phyloP scores from a whole-genome alignment of 2,888 invertebrate species.

The Plemyria rubiginata region DNA sequence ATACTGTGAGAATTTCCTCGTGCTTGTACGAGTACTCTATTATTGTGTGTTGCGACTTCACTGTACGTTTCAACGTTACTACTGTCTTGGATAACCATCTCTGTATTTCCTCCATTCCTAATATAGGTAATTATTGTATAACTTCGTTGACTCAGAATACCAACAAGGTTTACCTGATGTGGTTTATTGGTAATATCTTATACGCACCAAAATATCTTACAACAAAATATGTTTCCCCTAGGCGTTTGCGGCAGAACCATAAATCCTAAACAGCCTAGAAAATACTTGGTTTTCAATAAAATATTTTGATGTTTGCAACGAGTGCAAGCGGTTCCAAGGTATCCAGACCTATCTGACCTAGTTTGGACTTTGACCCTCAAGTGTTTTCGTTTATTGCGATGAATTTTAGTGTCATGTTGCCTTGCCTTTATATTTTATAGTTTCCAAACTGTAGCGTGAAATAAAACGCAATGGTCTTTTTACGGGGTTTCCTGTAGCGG shows the following conservation, averaged over 20 bases:
- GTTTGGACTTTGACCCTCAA: constrained; percentile 13
- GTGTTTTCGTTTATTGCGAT: constrained; percentile 1
- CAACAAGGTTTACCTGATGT: too few species aligned
- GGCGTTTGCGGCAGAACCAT: constrained; percentile 20
- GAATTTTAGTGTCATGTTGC: neutral
- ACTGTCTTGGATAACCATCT: neutral
- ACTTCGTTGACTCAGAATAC: neutral
- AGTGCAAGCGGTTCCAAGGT: constrained; percentile 11
- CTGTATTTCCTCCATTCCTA: neutral
- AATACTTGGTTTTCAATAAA: constrained; percentile 27
- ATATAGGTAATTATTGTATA: neutral
- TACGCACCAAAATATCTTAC: too few species aligned
- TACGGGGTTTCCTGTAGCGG: too few species aligned
- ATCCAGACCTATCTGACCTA: constrained; percentile 22
- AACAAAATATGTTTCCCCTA: constrained; percentile 21
- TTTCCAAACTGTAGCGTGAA: too few species aligned
- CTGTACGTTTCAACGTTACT: neutral
- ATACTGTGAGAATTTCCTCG: constrained; percentile 29
- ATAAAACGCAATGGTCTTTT: too few species aligned
- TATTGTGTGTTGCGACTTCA: neutral
- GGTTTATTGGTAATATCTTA: too few species aligned
- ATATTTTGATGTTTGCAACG: constrained; percentile 26
- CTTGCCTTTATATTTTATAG: neutral
- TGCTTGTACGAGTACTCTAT: too few species aligned
- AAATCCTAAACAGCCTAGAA: constrained; percentile 23